Conservation (phyloP, 2,797 vertebrate species). For the Tokudaia muenninki region DNA sequence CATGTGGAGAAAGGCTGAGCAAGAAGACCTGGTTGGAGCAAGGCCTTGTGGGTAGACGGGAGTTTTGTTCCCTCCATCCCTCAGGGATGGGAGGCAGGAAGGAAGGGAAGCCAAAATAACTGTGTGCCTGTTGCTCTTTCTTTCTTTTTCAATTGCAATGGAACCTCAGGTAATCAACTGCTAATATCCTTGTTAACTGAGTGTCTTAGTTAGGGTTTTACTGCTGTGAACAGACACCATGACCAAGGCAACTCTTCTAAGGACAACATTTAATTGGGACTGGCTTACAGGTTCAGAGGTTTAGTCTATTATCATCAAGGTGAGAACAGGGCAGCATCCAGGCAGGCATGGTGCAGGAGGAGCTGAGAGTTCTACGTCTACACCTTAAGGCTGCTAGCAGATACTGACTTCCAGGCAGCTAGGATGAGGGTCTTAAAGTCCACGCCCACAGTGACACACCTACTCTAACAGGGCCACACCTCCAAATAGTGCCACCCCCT, state of each 20-base stretch:
- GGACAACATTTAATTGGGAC: too few relatives aligned
- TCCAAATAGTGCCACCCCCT: neutral
- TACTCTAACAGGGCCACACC: neutral
- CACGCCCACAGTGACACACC: neutral
- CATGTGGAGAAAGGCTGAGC: neutral
- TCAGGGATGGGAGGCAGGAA: neutral
- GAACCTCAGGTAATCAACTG: slow-evolving; percentile 86
- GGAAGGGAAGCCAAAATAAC: slow-evolving; percentile 66
- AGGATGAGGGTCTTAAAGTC: neutral
- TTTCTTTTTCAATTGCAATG: slow-evolving; percentile 86
- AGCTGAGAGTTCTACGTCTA: neutral
- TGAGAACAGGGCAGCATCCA: neutral
- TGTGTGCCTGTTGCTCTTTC: slow-evolving; percentile 71
- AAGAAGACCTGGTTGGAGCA: slow-evolving; percentile 9
- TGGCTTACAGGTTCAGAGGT: neutral
- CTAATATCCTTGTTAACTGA: slow-evolving; percentile 87
- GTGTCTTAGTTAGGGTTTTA: too few relatives aligned
- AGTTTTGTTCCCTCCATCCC: neutral
- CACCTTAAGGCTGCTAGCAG: neutral
- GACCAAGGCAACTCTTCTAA: too few relatives aligned
- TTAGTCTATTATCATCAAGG: neutral
- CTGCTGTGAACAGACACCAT: too few relatives aligned
- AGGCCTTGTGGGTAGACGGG: slow-evolving; percentile 52
- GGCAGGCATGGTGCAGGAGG: neutral
- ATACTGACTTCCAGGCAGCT: neutral